Conservation (phyloP, 2,797 vertebrate genomes). For the Antrozous pallidus region DNA sequence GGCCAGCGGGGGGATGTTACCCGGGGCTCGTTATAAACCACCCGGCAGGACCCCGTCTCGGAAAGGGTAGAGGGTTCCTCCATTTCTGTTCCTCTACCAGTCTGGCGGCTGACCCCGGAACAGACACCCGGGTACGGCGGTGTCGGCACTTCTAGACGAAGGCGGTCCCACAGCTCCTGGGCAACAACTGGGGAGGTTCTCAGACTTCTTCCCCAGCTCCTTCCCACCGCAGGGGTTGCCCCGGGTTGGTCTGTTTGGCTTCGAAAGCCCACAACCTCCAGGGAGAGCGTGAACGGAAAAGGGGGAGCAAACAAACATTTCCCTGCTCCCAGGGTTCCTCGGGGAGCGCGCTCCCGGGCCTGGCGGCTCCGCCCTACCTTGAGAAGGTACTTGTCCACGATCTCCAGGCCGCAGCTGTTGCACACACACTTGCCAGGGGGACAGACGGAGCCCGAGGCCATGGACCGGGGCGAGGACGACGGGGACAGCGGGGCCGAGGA, state of each 20-base stretch:
- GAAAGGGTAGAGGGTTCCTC: too few relatives aligned
- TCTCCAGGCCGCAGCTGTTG: slow-evolving; percentile 91
- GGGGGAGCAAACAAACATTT: background rate
- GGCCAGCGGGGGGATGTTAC: background rate
- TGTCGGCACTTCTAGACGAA: background rate
- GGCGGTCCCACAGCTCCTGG: background rate
- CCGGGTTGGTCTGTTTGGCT: background rate
- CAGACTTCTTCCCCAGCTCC: background rate
- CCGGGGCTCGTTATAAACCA: background rate
- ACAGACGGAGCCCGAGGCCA: slow-evolving; percentile 87
- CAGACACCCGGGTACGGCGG: accelerated
- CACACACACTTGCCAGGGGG: slow-evolving; percentile 87
- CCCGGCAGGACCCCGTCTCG: background rate
- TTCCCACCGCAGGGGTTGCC: background rate
- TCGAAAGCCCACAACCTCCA: background rate
- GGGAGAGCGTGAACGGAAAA: background rate
- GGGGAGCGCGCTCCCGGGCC: background rate
- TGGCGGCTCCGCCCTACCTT: slow-evolving; percentile 85
- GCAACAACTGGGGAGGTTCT: background rate
- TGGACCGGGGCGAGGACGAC: slow-evolving; percentile 88
- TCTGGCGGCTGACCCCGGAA: background rate
- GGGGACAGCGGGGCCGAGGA: slow-evolving; percentile 86
- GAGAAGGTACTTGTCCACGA: slow-evolving; percentile 95
- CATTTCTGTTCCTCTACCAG: background rate
- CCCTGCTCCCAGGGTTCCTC: background rate